Percentiles rank a stretch among this genome's conserved stretches.
phyloP scores from a whole-genome alignment of 2,113 vertebrate genomes.

The Acanthochromis polyacanthus region DNA sequence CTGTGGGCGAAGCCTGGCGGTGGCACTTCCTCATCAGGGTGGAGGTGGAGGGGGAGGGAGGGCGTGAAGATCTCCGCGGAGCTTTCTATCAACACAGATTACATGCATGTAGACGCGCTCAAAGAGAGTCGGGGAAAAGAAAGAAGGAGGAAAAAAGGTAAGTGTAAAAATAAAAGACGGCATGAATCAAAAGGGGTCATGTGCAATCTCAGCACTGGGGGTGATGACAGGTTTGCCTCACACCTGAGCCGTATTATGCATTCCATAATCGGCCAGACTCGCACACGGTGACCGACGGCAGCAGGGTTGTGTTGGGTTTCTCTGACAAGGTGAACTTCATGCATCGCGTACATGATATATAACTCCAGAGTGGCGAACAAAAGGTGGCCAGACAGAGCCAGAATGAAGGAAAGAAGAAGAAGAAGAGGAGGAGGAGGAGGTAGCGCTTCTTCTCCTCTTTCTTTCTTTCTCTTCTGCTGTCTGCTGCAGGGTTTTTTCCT shows the following conservation, averaged over 20 bases:
- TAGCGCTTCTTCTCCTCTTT: conserved; percentile 28
- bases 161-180: conserved; percentile 74
- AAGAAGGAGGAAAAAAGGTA: conserved; percentile 32
- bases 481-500: conserved; percentile 17
- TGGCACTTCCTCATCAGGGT: conserved; percentile 45
- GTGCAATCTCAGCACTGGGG: conserved; percentile 63
- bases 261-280: conserved; percentile 65
- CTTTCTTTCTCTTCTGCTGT: conserved; percentile 42
- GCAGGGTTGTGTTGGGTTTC: conserved; percentile 72
- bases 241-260: conserved; percentile 75
- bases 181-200: conserved; percentile 72
- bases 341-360: conserved; percentile 82
- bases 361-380: conserved; percentile 70
- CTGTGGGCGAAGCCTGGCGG: conserved; percentile 64
- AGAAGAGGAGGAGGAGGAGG: conserved; percentile 12
- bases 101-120: conserved; percentile 72
- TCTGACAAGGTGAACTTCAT: conserved; percentile 85
- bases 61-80: conserved; percentile 58
- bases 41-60: not conserved
- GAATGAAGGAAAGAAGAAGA: conserved; percentile 47
- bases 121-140: conserved; percentile 46
- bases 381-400: conserved; percentile 60
- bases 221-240: conserved; percentile 78
- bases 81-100: conserved; percentile 79
- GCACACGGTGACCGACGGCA: conserved; percentile 47